Base-by-base conservation (phyloP, 2,888 invertebrate species). In the Baronia brevicornis region DNA sequence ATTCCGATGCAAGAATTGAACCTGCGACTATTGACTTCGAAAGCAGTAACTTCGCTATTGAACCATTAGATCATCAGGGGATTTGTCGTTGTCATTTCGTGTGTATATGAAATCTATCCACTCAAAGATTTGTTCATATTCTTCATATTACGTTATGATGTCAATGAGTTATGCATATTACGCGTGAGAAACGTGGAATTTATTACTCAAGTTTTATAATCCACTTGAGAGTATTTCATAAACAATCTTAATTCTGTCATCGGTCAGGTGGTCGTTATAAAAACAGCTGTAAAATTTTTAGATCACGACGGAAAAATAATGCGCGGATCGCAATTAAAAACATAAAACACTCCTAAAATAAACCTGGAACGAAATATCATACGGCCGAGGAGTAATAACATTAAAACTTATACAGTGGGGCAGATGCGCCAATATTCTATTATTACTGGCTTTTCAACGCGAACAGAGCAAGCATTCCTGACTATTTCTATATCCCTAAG, bases 401-500 rank as follows among this genome's bases (percentile, higher is more conserved):
- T 78, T 78, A 79, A 77, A 78, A 78, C 70, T 67, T 72, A 78
- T 74, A 77, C 62, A 64, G 60, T 69, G 65, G 61, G 69, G 75
- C 74, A 79, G 77, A 82, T 78, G 78, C 79, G 77, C 80, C 77
- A 79, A 79, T 79, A 75, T 77, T 75, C 79, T 82, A 80, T 82
- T 84, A 82, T 82, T 79, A 75, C 79, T 77, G 69, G 73, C 70
- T 73, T 84, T 82, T 79, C 82, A 71, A 59, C 73, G 59, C 68
- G 68, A 67, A 73, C 72, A 60, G 65, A 68, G 64, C 68, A 68
- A 73, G 67, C 78, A 80, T 79, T 82, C 80, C 78, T 61, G 63
- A 78, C 82, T 82, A 80, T 82, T 84, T 82, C 82, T 73, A 84
- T 74, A 84, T 73, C 74, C 78, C 77, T 73, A 73, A 79, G 78